Percentiles rank a stretch among this genome's conserved stretches.
Conservation (phyloP, 2,888 invertebrate species). For the Andrena praecox region DNA sequence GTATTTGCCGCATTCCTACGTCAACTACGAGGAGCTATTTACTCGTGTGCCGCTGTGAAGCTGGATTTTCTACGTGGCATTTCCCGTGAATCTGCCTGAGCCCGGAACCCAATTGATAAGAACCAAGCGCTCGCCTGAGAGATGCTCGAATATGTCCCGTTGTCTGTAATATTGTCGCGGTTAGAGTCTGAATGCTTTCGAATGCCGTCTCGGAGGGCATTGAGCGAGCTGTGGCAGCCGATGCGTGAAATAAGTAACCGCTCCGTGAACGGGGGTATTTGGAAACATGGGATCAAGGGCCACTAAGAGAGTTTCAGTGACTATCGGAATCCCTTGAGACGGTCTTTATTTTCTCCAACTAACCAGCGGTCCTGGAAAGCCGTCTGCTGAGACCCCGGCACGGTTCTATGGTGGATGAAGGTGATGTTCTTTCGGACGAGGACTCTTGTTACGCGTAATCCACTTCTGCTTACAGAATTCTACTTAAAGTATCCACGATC, state of each 20-base stretch:
- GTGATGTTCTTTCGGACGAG: not conserved
- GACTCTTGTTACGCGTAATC: slow-evolving; percentile 1
- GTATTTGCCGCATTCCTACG: too few relatives aligned
- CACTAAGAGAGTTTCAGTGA: slow-evolving; percentile 10
- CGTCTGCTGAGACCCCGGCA: not conserved
- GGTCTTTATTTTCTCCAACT: slow-evolving; percentile 23
- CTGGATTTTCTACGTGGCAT: not conserved
- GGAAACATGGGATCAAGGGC: slow-evolving; percentile 8
- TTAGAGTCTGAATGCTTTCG: not conserved
- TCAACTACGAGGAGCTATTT: too few relatives aligned
- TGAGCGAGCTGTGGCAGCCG: slow-evolving; percentile 1
- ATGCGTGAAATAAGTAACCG: slow-evolving; percentile 47
- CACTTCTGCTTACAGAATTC: not conserved
- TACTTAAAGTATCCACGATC: too few relatives aligned
- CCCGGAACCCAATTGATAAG: not conserved
- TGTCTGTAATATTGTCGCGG: slow-evolving; percentile 20
- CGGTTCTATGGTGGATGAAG: slow-evolving; percentile 9
- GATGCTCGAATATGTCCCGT: not conserved
- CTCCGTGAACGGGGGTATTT: slow-evolving; percentile 14
- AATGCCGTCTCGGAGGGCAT: not conserved
- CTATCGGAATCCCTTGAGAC: slow-evolving; percentile 18
- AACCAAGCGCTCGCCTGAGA: slow-evolving; percentile 3
- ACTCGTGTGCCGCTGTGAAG: not conserved
- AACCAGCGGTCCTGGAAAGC: not conserved
- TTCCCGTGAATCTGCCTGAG: not conserved